Conservation (phyloP, 2,888 invertebrate species). For the Frankliniella fusca region DNA sequence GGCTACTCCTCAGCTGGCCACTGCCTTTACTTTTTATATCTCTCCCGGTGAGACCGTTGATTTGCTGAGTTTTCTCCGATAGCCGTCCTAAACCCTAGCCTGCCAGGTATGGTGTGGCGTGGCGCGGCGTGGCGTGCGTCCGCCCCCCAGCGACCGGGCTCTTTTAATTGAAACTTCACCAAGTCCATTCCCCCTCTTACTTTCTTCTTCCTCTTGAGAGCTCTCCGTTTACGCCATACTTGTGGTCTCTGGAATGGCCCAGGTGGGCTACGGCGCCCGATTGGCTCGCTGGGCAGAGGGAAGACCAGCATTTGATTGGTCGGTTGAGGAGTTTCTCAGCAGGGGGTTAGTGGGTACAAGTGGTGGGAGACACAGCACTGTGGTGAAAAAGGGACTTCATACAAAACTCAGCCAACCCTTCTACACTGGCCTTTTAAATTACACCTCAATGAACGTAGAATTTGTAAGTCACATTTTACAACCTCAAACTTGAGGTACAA, state of each 20-base stretch:
- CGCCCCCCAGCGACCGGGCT: not conserved
- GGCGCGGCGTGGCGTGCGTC: too few relatives aligned
- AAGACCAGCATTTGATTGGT: not conserved
- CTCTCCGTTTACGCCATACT: not conserved
- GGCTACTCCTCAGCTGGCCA: not conserved
- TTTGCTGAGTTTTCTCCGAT: not conserved
- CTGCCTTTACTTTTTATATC: not conserved
- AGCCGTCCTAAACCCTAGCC: too few relatives aligned
- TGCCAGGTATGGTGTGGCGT: too few relatives aligned
- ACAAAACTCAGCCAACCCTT: too few relatives aligned
- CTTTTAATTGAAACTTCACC: slow-evolving; percentile 17
- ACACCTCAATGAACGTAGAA: too few relatives aligned
- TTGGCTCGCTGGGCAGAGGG: not conserved
- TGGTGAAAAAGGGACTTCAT: too few relatives aligned
- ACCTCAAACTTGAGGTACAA: too few relatives aligned
- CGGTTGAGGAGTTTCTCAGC: not conserved
- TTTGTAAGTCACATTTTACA: too few relatives aligned
- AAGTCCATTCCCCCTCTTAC: not conserved
- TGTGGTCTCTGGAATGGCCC: too few relatives aligned
- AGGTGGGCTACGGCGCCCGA: not conserved
- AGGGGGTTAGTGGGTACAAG: too few relatives aligned
- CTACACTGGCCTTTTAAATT: too few relatives aligned
- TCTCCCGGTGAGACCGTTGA: not conserved
- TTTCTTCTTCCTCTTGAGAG: not conserved
- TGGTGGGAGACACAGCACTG: too few relatives aligned